Evolutionary conservation across 2,113 vertebrate species (phyloP).

Genomic region (Nycticebus coucang): DNA sequence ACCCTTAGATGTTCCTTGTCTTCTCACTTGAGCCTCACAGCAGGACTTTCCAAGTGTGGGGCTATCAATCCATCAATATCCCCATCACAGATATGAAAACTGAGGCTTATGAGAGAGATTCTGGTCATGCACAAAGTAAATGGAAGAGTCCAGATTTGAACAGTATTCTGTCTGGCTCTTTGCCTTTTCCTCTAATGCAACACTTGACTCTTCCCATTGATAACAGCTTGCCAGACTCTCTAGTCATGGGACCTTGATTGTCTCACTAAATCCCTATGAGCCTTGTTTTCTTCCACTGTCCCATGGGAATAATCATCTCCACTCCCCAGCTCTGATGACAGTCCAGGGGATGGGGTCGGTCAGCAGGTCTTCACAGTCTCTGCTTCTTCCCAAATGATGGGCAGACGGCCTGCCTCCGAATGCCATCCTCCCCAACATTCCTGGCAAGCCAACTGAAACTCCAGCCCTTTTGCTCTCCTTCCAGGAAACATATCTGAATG

Average conservation of each 20-base stretch:
- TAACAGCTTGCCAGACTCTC: background rate
- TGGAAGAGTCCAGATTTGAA: background rate
- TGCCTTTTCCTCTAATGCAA: background rate
- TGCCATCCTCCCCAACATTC: constrained; percentile 44
- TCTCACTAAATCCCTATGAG: background rate
- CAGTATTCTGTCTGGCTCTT: background rate
- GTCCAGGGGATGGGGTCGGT: background rate
- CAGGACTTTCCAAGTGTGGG: background rate
- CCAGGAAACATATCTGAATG: constrained; percentile 61
- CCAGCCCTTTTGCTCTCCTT: constrained; percentile 33
- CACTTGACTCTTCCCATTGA: background rate
- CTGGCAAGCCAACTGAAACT: constrained; percentile 30
- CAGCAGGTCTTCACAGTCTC: background rate
- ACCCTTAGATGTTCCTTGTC: background rate
- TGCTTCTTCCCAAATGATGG: background rate
- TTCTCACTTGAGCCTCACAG: background rate
- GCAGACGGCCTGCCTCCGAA: background rate
- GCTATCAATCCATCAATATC: background rate
- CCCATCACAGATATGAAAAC: background rate
- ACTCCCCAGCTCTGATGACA: background rate
- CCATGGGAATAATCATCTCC: background rate
- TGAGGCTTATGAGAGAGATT: background rate
- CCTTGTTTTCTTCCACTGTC: background rate
- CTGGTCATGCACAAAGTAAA: background rate
- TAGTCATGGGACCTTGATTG: background rate